These are phyloP conservation scores for Alligator mississippiensis DNA, from an alignment of 2,113 vertebrate species.

Conservation along the genomic window DNA sequence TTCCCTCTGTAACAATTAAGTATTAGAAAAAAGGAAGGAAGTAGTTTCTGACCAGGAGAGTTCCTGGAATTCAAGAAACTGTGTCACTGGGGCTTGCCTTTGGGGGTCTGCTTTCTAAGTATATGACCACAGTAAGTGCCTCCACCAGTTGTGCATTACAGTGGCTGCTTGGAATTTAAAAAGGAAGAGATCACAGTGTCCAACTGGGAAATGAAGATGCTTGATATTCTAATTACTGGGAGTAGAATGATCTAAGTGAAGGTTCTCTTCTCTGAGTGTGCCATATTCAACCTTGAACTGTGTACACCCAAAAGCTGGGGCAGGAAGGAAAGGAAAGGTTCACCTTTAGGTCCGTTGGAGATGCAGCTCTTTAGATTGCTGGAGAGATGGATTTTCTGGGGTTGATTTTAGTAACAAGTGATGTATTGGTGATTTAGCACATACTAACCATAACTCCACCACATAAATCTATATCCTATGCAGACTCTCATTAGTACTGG, in stretches of 20 bases:
- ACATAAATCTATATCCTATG: not conserved
- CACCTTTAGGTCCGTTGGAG: not conserved
- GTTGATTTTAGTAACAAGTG: slow-evolving; percentile 16
- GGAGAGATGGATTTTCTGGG: slow-evolving; percentile 30
- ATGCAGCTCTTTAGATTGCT: slow-evolving; percentile 10
- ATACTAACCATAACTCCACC: not conserved
- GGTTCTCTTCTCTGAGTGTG: slow-evolving; percentile 16
- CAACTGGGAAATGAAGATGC: not conserved
- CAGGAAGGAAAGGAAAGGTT: not conserved
- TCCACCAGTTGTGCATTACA: slow-evolving; percentile 35
- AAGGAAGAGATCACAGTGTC: slow-evolving; percentile 33
- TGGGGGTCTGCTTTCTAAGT: slow-evolving; percentile 46
- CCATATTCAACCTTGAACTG: slow-evolving; percentile 9
- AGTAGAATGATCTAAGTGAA: slow-evolving; percentile 6
- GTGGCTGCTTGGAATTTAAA: slow-evolving; percentile 7
- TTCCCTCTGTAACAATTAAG: slow-evolving; percentile 64
- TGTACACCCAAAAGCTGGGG: slow-evolving; percentile 30
- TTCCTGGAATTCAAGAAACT: slow-evolving; percentile 79
- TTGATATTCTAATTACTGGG: slow-evolving; percentile 19
- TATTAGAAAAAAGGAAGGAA: slow-evolving; percentile 81
- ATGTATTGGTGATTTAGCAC: not conserved
- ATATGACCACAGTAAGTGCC: slow-evolving; percentile 40
- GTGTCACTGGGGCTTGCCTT: slow-evolving; percentile 49
- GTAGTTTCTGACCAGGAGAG: slow-evolving; percentile 63
- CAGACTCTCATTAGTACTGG: not conserved